These are phyloP conservation scores for Anisognathus igniventris DNA, from an alignment of 2,797 vertebrate species.

Conservation along the genomic window DNA sequence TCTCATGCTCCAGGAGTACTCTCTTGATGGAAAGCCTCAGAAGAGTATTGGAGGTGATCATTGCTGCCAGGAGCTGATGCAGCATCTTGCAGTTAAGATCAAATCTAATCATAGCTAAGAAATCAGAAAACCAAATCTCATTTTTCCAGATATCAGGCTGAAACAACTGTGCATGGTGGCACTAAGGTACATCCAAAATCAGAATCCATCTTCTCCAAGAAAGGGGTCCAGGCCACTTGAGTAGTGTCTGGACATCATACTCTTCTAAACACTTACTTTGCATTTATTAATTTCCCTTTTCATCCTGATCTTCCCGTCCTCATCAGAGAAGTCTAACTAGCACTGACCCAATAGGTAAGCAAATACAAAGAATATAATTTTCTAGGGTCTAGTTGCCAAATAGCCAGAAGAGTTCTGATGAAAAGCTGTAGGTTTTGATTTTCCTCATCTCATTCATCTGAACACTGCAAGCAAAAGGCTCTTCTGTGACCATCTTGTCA, in stretches of 20 bases:
- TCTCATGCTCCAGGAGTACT: background rate
- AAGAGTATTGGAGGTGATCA: background rate
- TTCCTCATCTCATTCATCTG: background rate
- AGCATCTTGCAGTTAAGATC: background rate
- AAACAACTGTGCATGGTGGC: background rate
- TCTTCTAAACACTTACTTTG: background rate
- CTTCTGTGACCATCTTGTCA: background rate
- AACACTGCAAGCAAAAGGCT: background rate
- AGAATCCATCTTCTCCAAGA: background rate
- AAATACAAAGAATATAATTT: background rate
- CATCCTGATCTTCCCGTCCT: background rate
- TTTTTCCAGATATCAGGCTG: background rate
- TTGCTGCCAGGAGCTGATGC: background rate
- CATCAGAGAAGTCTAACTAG: background rate
- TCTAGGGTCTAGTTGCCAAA: background rate
- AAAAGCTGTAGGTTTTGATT: background rate
- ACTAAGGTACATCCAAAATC: background rate
- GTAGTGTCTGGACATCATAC: background rate
- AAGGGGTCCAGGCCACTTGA: background rate
- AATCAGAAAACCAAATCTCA: background rate
- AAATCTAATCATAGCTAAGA: background rate
- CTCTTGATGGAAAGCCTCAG: background rate
- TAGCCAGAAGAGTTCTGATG: background rate
- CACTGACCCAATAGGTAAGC: background rate
- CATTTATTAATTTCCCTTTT: background rate